These are phyloP conservation scores for Acrobasis consociella DNA, from an alignment of 2,888 invertebrate genomes.

Conservation along the genomic window DNA sequence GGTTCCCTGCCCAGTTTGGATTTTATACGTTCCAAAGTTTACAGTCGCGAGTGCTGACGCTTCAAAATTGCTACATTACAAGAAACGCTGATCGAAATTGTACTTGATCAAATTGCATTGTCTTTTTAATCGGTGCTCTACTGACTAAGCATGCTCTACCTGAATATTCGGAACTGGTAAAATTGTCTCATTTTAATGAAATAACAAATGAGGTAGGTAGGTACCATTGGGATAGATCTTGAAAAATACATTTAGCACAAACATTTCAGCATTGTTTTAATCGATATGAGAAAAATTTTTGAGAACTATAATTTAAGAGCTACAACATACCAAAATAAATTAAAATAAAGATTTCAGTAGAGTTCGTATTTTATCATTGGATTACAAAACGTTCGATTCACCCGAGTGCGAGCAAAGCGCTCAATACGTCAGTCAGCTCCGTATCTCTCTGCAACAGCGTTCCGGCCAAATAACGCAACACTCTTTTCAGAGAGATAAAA, in stretches of 20 bases:
- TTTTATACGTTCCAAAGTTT: conserved; percentile 46
- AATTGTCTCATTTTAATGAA: no score
- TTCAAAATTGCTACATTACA: neutral
- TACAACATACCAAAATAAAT: no score
- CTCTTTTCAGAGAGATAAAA: conserved; percentile 10
- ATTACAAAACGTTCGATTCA: neutral
- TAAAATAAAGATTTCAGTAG: no score
- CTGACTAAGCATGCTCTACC: no score
- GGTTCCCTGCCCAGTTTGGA: conserved; percentile 51
- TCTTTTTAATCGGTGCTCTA: neutral
- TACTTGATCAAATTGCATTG: conserved; percentile 1
- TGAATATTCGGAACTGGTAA: no score
- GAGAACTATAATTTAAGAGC: no score
- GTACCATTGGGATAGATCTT: no score
- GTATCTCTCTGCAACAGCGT: conserved; percentile 6
- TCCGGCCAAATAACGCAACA: conserved; percentile 1
- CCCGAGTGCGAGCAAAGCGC: conserved; percentile 4
- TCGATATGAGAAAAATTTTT: no score
- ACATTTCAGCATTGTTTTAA: no score
- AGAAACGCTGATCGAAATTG: neutral
- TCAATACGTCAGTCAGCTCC: conserved; percentile 12
- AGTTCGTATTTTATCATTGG: neutral
- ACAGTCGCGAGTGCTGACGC: conserved; percentile 19
- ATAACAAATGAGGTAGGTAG: no score
- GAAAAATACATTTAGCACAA: no score